A percentile compares a stretch with the other conserved stretches of the same genome.
phyloP scores from a whole-genome alignment of 2,113 vertebrate species.

The Onychorhynchus coronatus region DNA sequence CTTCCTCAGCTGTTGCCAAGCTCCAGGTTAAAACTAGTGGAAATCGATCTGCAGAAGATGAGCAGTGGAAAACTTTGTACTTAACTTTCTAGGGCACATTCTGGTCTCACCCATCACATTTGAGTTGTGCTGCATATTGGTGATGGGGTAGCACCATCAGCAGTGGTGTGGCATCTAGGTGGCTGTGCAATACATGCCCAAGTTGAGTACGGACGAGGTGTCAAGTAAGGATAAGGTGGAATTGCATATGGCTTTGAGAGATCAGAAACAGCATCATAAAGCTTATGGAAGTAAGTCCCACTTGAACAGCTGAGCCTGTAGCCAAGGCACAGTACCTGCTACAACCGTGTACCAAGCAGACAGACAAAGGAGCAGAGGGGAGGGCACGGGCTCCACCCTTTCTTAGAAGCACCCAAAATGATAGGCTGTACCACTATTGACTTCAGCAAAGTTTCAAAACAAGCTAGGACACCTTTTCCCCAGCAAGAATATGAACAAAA shows the following conservation, averaged over 20 bases:
- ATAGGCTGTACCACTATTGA: background rate
- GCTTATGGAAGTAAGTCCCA: too few relatives aligned
- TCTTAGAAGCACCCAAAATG: rapidly evolving
- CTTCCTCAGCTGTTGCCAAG: background rate
- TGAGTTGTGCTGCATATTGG: too few relatives aligned
- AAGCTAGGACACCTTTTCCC: background rate
- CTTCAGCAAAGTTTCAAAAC: background rate
- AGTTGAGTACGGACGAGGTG: too few relatives aligned
- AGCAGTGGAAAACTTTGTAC: background rate
- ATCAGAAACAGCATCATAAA: too few relatives aligned
- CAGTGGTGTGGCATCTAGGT: too few relatives aligned
- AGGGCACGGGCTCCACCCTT: rapidly evolving
- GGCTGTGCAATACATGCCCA: too few relatives aligned
- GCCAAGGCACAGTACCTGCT: background rate
- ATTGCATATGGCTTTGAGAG: too few relatives aligned
- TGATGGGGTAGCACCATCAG: too few relatives aligned
- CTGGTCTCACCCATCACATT: too few relatives aligned
- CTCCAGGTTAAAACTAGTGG: background rate
- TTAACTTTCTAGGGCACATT: too few relatives aligned
- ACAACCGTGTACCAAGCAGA: rapidly evolving
- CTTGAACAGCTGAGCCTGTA: too few relatives aligned
- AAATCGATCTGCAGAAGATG: background rate
- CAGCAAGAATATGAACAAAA: background rate
- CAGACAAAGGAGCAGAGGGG: rapidly evolving
- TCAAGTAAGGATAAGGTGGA: too few relatives aligned